Evolutionary conservation across 2,888 invertebrate species (phyloP).

Genomic region (Drosophila birchii): DNA sequence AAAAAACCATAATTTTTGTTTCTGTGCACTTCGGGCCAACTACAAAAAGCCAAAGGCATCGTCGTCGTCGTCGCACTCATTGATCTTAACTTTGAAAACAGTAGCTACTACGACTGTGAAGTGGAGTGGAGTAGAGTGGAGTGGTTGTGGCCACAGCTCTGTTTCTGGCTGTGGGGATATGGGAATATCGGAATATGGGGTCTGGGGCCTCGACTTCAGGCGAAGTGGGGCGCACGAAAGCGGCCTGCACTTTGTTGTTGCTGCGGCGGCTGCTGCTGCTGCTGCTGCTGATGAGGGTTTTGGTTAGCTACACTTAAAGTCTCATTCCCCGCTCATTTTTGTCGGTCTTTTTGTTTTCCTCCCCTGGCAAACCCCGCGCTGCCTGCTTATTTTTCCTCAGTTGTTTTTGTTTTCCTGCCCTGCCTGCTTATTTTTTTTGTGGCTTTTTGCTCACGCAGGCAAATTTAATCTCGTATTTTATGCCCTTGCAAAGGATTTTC

Average conservation of each 20-base stretch:
- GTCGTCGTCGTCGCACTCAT: constrained; percentile 71
- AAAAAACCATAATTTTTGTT: not conserved
- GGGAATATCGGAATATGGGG: constrained; percentile 25
- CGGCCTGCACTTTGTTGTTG: constrained; percentile 77
- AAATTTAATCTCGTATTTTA: constrained; percentile 73
- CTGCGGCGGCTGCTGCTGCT: constrained; percentile 32
- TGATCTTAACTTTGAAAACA: constrained; percentile 83
- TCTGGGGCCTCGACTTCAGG: constrained; percentile 50
- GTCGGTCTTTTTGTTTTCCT: constrained; percentile 64
- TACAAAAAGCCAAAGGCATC: constrained; percentile 56
- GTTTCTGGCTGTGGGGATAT: constrained; percentile 14
- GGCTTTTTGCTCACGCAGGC: constrained; percentile 60
- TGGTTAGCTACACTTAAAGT: constrained; percentile 74
- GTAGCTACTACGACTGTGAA: constrained; percentile 74
- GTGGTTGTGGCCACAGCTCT: constrained; percentile 23
- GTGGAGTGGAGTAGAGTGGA: constrained; percentile 19
- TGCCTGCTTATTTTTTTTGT: constrained; percentile 19
- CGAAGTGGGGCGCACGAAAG: constrained; percentile 73
- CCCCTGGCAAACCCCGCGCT: not conserved
- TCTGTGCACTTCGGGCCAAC: constrained; percentile 36
- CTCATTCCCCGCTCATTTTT: constrained; percentile 54
- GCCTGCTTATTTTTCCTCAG: constrained; percentile 33
- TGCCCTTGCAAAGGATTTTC: constrained; percentile 80
- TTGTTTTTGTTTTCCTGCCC: constrained; percentile 35
- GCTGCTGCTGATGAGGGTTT: constrained; percentile 49